Evolutionary conservation across 2,888 invertebrate species (phyloP), one percentile per base, ranked within the genome.

Genomic region (Gasteruption jaculator): DNA sequence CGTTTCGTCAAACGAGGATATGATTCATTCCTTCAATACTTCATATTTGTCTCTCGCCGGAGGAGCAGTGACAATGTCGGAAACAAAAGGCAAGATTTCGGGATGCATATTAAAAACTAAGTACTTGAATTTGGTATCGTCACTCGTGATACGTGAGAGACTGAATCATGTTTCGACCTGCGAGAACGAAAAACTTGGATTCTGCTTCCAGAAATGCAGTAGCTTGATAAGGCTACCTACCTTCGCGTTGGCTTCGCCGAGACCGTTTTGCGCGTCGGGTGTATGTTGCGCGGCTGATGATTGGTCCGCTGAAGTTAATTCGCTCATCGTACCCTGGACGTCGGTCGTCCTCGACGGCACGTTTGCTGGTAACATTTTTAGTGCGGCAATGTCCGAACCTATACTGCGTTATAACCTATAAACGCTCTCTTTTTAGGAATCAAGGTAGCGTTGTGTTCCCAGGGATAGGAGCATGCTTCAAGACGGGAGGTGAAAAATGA

Each of bases 21-120:
- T 37, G 16, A 8, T 37, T 37, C 12, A 8, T 6, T 22, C 16
- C 18, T 37, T 37, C 12, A 37, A 12, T 21, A 21, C 26, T 37
- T 37, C 25, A 37, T 37, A 37, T 26, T 37, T 37, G 29, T 27
- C 12, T n/a, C 11, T 27, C 11, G 10, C 11, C 10, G 29, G 29
- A 5, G 29, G 29, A 6, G 6, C 6, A 5, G 6, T 27, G 8
- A 27, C 6, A 27, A 27, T 27, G 12, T 27, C 29, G 11, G 29
- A 27, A 8, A 6, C 5, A 8, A 27, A 6, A 8, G 29, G 29
- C 6, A 27, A 14, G 10, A 11, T 11, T 5, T n/a, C 6, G 6
- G 29, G 10, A n/a, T 27, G 11, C 12, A 27, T 11, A 27, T 27
- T 27, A 11, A 27, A 8, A 5, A 27, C 12, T 6, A 27, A n/a